These are phyloP conservation scores for Thera obeliscata DNA, from an alignment of 2,888 invertebrate genomes.

Conservation along the genomic window DNA sequence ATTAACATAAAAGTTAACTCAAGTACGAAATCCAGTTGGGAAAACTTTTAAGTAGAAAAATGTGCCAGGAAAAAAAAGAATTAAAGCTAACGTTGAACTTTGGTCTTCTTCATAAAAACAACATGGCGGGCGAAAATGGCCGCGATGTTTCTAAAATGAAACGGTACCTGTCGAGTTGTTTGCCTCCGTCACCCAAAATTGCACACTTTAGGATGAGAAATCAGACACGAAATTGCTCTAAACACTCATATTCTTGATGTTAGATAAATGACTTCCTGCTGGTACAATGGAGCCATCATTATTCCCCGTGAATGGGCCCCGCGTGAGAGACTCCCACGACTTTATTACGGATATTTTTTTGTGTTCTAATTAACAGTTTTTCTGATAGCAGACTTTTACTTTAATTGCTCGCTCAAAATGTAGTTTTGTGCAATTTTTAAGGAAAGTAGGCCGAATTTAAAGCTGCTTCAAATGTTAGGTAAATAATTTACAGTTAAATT, in stretches of 20 bases:
- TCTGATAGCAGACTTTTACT: conserved; percentile 80
- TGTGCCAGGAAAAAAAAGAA: no score
- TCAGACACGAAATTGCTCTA: conserved; percentile 81
- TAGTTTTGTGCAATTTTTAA: conserved; percentile 46
- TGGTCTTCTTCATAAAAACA: conserved; percentile 2
- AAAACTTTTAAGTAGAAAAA: no score
- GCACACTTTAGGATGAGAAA: conserved; percentile 80
- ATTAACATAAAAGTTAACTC: no score
- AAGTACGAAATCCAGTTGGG: no score
- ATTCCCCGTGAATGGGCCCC: conserved; percentile 74
- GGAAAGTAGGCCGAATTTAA: conserved; percentile 21
- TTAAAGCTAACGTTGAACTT: no score
- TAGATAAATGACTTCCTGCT: conserved; percentile 84
- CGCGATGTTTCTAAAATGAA: conserved; percentile 41
- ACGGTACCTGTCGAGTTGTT: conserved; percentile 50
- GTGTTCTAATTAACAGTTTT: conserved; percentile 83
- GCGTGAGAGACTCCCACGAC: conserved; percentile 82
- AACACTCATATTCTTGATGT: conserved; percentile 84
- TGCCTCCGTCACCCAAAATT: conserved; percentile 72
- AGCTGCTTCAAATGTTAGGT: not conserved
- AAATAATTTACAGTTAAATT: not conserved
- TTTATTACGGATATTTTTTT: conserved; percentile 83
- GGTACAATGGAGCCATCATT: conserved; percentile 82
- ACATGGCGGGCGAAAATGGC: conserved; percentile 4
- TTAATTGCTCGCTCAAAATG: conserved; percentile 67